These are phyloP conservation scores for Ichneumoninae sp. DNA, from an alignment of 2,888 invertebrate species.

Conservation along the genomic window DNA sequence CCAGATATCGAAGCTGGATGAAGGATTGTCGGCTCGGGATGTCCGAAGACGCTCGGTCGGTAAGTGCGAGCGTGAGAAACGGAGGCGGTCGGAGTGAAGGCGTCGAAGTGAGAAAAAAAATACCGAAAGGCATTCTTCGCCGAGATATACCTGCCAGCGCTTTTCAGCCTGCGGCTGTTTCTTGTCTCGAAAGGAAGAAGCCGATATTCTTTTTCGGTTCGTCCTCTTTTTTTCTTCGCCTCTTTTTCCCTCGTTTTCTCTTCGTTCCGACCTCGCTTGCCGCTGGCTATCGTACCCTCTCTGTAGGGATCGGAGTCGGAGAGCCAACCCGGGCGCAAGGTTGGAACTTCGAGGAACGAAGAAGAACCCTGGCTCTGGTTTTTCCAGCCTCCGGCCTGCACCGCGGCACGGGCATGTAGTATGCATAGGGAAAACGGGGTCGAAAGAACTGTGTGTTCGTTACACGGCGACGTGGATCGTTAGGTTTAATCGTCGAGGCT, in stretches of 20 bases:
- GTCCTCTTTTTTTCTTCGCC: constrained; percentile 9
- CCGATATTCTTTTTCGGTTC: constrained; percentile 19
- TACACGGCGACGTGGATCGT: constrained; percentile 42
- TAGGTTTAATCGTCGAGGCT: constrained; percentile 51
- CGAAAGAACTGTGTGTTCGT: constrained; percentile 9
- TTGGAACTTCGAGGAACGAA: background rate
- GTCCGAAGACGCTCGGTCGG: constrained; percentile 33
- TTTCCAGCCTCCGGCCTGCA: constrained; percentile 3
- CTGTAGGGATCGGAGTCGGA: constrained; percentile 4
- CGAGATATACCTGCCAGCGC: constrained; percentile 59
- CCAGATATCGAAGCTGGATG: background rate
- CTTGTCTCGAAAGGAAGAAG: constrained; percentile 48
- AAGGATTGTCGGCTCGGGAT: constrained; percentile 24
- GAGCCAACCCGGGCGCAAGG: background rate
- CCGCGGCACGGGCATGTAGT: constrained; percentile 6
- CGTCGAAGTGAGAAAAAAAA: constrained; percentile 25
- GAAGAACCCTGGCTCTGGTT: background rate
- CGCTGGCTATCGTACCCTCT: constrained; percentile 22
- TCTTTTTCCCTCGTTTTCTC: constrained; percentile 1
- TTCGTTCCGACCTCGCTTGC: constrained; percentile 2
- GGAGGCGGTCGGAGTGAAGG: constrained; percentile 31
- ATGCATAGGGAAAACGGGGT: background rate
- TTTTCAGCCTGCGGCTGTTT: constrained; percentile 63
- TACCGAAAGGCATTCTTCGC: constrained; percentile 60
- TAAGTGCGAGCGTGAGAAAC: constrained; percentile 56